Evolutionary conservation across 2,888 invertebrate genomes (phyloP).

Genomic region (Laothoe populi): DNA sequence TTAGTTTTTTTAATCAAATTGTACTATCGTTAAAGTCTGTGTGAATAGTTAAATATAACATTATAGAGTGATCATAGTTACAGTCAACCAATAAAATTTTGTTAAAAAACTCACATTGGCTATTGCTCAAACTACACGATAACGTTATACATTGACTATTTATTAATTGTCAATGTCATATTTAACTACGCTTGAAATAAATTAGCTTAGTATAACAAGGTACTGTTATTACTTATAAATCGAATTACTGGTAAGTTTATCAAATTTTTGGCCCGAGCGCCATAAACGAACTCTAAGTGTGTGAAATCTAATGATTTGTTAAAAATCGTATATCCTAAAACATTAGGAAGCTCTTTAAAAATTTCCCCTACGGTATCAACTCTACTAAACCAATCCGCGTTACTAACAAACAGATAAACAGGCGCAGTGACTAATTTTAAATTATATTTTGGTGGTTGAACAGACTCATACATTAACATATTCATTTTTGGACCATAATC

Average conservation of each 20-base stretch:
- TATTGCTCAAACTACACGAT: too few relatives aligned
- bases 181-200: too few relatives aligned
- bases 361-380: constrained; percentile 55
- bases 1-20: too few relatives aligned
- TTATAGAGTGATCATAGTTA: too few relatives aligned
- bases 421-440: constrained; percentile 61
- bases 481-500: constrained; percentile 60
- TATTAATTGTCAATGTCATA: too few relatives aligned
- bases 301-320: constrained; percentile 64
- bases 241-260: constrained; percentile 60
- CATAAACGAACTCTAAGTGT: constrained; percentile 73
- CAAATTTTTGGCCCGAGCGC: constrained; percentile 58
- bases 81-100: too few relatives aligned
- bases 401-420: constrained; percentile 62
- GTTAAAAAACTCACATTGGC: too few relatives aligned
- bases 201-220: too few relatives aligned
- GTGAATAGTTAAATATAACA: too few relatives aligned
- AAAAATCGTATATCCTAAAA: constrained; percentile 52
- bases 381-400: constrained; percentile 68
- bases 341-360: constrained; percentile 52
- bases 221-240: constrained; percentile 46
- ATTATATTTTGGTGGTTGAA: constrained; percentile 60
- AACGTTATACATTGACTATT: too few relatives aligned
- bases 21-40: too few relatives aligned
- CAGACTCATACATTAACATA: constrained; percentile 50